Conservation (phyloP, 2,888 invertebrate species). For the Aelia acuminata region DNA sequence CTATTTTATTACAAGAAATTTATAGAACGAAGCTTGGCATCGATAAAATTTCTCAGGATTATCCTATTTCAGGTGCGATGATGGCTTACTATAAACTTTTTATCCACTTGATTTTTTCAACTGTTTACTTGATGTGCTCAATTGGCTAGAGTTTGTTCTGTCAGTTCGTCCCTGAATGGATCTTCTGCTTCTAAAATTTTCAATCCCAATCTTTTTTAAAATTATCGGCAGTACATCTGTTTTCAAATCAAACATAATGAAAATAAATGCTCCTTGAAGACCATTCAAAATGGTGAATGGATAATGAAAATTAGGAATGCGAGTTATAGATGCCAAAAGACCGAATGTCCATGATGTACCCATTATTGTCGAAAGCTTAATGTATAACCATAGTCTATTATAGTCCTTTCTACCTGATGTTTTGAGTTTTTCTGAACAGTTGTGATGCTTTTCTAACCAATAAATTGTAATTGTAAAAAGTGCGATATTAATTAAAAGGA, state of each 20-base stretch:
- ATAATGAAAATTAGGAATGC: slow-evolving; percentile 48
- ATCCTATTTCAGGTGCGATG: not conserved
- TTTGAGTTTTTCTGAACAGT: slow-evolving; percentile 1
- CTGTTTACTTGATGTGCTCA: slow-evolving; percentile 9
- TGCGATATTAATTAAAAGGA: slow-evolving; percentile 50
- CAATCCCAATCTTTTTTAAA: slow-evolving; percentile 41
- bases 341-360: slow-evolving; percentile 60
- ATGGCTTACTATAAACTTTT: not conserved
- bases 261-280: slow-evolving; percentile 62
- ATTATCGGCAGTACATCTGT: not conserved
- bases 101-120: not conserved
- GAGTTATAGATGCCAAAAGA: slow-evolving; percentile 50
- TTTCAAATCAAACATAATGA: slow-evolving; percentile 62
- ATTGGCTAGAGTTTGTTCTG: slow-evolving; percentile 33
- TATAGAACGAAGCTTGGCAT: not conserved
- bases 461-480: slow-evolving; percentile 58
- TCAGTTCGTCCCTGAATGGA: not conserved
- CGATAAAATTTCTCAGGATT: not conserved
- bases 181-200: not conserved
- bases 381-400: slow-evolving; percentile 60
- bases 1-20: not conserved
- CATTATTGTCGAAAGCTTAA: slow-evolving; percentile 61
- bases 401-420: slow-evolving; percentile 60
- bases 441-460: slow-evolving; percentile 61
- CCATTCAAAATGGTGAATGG: slow-evolving; percentile 61